Base-by-base conservation (phyloP, 2,113 vertebrate genomes). In the Scortum barcoo region DNA sequence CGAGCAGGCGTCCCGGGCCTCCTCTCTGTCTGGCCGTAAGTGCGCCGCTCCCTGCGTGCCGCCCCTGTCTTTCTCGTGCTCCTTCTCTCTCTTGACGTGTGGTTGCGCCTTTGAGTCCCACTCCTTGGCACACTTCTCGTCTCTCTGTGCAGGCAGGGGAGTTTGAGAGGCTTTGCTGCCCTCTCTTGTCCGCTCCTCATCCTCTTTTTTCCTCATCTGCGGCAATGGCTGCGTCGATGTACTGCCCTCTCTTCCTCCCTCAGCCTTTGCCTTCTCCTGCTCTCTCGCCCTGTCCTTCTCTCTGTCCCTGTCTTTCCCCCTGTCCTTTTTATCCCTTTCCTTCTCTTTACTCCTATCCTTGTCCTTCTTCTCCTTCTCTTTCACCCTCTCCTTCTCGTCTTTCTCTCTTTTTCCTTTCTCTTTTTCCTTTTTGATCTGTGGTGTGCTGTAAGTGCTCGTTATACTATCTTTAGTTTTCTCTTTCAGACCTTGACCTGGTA, bases 21-120 rank as follows among this genome's bases (percentile, higher is more conserved):
- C 93, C 72, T 93, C 92, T 70, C 61, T 77, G 60, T 93, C 89
- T 0, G 74, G 79, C 30, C 90, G 82, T 0, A 33, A 16, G 65
- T 82, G 80, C 19, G 86, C 40, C 0, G 58, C 65, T 4, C 61
- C 73, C 38, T 80, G 91, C 0, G 67, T 4, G 46, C 76, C 81
- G 38, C 60, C 88, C 20, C 81, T 19, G 19, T 91, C 91, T 26
- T 86, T 89, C 10, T 92, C 86, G 0, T 87, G 86, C 83, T 94
- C 93, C 85, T 88, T 92, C 57, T 94, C 93, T 63, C 76, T 90
- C 79, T 91, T 93, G 66, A 90, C 7, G 7, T 87, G 83, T 24
- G 79, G 2, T 7, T 80, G 91, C 2, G 62, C 81, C 84, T 92
- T 93, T 2, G 80, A 66, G 62, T 92, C 92, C 66, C 71, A 80